Conservation (phyloP, 2,113 vertebrate genomes). For the Glaucomys volans region DNA sequence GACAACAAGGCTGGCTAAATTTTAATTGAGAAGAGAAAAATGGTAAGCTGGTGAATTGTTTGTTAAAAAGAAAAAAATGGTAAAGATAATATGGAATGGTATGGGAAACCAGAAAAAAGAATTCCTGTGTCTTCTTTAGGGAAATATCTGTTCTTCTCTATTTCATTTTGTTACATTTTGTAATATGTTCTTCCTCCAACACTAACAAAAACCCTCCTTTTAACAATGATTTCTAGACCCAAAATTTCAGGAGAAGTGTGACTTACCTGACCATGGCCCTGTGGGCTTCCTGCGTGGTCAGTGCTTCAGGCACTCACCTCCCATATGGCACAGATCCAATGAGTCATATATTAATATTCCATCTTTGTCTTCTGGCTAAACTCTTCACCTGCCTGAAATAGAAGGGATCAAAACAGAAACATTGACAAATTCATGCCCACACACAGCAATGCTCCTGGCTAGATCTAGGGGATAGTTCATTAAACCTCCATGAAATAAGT, state of each 20-base stretch:
- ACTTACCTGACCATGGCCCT: too few species aligned
- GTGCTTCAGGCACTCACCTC: conserved; percentile 26
- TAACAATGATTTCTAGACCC: background rate
- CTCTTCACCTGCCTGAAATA: conserved; percentile 81
- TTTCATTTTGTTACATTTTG: background rate
- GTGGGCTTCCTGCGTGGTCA: too few species aligned
- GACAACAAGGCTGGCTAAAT: background rate
- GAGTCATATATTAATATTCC: conserved; percentile 37
- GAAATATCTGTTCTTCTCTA: background rate
- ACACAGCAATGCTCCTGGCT: background rate
- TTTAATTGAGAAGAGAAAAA: background rate
- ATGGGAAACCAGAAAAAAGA: background rate
- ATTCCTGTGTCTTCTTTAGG: background rate
- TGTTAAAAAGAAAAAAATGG: background rate
- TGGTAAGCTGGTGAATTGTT: background rate
- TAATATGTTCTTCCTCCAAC: background rate
- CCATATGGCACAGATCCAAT: conserved; percentile 67
- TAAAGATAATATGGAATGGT: background rate
- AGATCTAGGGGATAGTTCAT: background rate
- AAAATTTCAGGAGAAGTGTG: background rate
- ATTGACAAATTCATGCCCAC: background rate
- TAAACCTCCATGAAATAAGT: background rate
- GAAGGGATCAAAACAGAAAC: background rate
- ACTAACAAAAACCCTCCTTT: background rate
- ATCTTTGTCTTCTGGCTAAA: conserved; percentile 84